Base-by-base conservation (phyloP, 2,888 invertebrate genomes). In the Thera obeliscata region DNA sequence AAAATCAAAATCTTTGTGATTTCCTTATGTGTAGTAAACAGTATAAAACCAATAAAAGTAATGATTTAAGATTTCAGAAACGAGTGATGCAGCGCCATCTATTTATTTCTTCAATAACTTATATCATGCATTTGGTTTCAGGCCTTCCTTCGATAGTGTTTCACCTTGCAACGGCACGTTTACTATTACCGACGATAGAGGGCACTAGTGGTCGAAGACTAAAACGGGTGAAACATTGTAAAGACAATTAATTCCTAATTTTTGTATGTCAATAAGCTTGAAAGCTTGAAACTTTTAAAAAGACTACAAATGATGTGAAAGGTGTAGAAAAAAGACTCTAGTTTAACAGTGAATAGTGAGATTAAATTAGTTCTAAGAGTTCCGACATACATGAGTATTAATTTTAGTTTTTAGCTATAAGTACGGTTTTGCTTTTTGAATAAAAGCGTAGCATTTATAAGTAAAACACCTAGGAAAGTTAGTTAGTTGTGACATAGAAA, bases 121-220 rank as follows among this genome's bases (percentile, higher is more conserved):
- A 46, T 11, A 35, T 61, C 22, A 49, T 33, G 4, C 6, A 22
- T 67, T 71, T 75, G n/a, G 78, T 80, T 74, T 61, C 88, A 90
- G 90, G 74, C 77, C 86, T 38, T 69, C 83, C 61, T 81, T 86
- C 71, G 90, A 87, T 62, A 86, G 72, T 72, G 78, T 79, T 50
- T 81, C 89, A 2, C 83, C 88, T 33, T 87, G 87, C 81, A 91
- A 90, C 71, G 93, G 91, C 56, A 91, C 91, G 61, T 92, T 93
- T 71, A 88, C 90, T 6, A 77, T 87, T 36, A 84, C 87, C 38
- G 87, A 91, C 81, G 90, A 90, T 52, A 91, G 90, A 88, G 91
- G 90, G 80, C 89, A 86, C 75, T 91, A 89, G 54, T 48, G 43
- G 8, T 2, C 49, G 69, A 62, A 57, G 33, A 41, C 41, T 41